phyloP scores from a whole-genome alignment of 2,888 invertebrate species.

The Eupelmus urozonus region DNA sequence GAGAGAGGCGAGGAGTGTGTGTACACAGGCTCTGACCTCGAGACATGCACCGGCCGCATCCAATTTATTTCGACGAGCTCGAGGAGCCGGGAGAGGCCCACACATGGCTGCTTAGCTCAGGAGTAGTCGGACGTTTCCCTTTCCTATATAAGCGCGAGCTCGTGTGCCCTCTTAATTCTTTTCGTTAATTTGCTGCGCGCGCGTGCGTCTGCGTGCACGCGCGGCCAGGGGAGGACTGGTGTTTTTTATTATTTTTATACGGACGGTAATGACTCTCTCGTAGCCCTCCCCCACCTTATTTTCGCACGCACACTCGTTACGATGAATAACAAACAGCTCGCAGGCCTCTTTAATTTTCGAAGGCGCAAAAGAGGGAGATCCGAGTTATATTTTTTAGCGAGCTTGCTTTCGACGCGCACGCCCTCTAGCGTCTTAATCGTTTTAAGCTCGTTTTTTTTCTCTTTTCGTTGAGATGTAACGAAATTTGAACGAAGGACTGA shows the following conservation, averaged over 20 bases:
- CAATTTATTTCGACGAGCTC: conserved; percentile 62
- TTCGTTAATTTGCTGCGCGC: conserved; percentile 4
- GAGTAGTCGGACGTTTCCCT: too few relatives aligned
- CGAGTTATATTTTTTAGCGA: conserved; percentile 3
- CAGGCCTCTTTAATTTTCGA: neutral
- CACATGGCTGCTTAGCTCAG: conserved; percentile 52
- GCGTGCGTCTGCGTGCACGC: neutral
- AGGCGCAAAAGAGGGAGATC: neutral
- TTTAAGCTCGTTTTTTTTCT: neutral
- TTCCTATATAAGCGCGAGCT: neutral
- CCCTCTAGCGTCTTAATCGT: neutral
- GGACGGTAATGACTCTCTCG: neutral
- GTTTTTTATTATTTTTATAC: too few relatives aligned
- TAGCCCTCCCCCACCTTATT: neutral
- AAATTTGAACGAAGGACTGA: neutral
- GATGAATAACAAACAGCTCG: conserved; percentile 39
- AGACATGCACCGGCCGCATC: conserved; percentile 65
- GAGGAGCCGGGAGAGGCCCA: conserved; percentile 45
- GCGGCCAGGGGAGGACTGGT: neutral
- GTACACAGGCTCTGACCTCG: conserved; percentile 63
- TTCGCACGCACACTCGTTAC: conserved; percentile 3
- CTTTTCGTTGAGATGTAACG: neutral
- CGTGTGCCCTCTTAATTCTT: neutral
- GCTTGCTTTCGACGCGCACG: neutral
- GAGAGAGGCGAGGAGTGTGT: conserved; percentile 23